These are phyloP conservation scores for Philopedon plagiatum DNA, from an alignment of 2,888 invertebrate species.

Conservation along the genomic window DNA sequence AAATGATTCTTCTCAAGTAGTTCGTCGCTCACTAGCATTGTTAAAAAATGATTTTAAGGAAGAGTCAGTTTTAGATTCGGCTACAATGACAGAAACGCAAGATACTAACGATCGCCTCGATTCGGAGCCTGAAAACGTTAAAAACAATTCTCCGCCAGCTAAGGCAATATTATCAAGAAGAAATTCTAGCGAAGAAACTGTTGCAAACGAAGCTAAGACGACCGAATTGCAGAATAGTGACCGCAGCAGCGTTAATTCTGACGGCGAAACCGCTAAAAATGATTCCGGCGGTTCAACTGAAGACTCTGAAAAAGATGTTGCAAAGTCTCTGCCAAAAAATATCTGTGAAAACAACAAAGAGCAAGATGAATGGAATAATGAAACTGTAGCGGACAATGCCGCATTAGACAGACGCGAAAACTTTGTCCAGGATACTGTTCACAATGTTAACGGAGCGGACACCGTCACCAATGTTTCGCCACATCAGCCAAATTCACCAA, in stretches of 20 bases:
- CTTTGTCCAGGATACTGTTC: background rate
- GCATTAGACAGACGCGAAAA: background rate
- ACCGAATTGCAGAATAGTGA: background rate
- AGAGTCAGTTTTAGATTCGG: too few species aligned
- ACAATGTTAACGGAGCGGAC: background rate
- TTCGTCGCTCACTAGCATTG: too few species aligned
- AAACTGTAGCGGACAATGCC: constrained; percentile 5
- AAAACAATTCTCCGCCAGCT: background rate
- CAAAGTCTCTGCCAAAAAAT: background rate
- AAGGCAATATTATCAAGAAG: background rate
- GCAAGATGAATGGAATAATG: background rate
- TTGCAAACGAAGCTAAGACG: background rate
- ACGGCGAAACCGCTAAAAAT: background rate
- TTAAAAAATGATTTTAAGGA: too few species aligned
- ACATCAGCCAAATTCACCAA: background rate
- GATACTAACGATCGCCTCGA: background rate
- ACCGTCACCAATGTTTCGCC: background rate
- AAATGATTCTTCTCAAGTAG: background rate
- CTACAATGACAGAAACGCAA: too few species aligned
- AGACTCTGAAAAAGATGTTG: background rate
- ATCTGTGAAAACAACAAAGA: background rate
- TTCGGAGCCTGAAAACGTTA: background rate
- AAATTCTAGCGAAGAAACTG: background rate
- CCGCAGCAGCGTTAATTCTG: background rate
- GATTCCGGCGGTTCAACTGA: too few species aligned